Evolutionary conservation across 2,113 vertebrate genomes (phyloP).

Genomic region (Oreochromis niloticus): DNA sequence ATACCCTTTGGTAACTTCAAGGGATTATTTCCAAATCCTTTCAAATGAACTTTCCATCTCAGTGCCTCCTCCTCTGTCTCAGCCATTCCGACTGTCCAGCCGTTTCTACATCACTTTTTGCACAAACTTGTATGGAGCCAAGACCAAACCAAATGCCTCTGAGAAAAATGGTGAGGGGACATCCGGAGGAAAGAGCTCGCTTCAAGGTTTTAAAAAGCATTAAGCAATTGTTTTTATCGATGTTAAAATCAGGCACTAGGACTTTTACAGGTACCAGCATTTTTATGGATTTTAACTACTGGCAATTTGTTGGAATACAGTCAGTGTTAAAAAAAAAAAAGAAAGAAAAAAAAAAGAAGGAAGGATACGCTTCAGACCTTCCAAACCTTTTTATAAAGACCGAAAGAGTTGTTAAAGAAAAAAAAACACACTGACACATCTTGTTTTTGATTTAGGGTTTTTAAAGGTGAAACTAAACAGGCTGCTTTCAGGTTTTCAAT

Average conservation of each 20-base stretch:
- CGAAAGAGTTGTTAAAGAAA: neutral
- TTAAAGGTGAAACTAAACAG: slow-evolving; percentile 65
- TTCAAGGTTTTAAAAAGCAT: slow-evolving; percentile 19
- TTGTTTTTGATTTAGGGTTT: neutral
- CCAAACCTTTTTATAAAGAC: neutral
- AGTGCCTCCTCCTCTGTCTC: slow-evolving; percentile 66
- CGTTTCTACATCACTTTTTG: slow-evolving; percentile 76
- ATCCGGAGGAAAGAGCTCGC: neutral
- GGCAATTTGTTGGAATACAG: neutral
- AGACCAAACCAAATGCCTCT: slow-evolving; percentile 45
- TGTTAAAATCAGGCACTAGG: neutral
- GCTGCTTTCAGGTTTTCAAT: slow-evolving; percentile 85
- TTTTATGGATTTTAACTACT: neutral
- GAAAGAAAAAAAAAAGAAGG: too few species aligned
- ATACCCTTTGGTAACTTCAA: slow-evolving; percentile 68
- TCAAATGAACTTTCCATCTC: slow-evolving; percentile 73
- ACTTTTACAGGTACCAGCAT: neutral
- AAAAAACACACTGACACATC: neutral
- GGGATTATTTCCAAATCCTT: slow-evolving; percentile 76
- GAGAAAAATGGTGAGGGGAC: slow-evolving; percentile 40
- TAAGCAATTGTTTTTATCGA: neutral
- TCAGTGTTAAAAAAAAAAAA: neutral
- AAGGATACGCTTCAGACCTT: neutral
- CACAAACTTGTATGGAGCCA: slow-evolving; percentile 50
- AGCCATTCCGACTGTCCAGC: slow-evolving; percentile 76